Percentiles rank a stretch among this genome's conserved stretches.
Conservation (phyloP, 2,113 vertebrate species). For the Phasianus colchicus region DNA sequence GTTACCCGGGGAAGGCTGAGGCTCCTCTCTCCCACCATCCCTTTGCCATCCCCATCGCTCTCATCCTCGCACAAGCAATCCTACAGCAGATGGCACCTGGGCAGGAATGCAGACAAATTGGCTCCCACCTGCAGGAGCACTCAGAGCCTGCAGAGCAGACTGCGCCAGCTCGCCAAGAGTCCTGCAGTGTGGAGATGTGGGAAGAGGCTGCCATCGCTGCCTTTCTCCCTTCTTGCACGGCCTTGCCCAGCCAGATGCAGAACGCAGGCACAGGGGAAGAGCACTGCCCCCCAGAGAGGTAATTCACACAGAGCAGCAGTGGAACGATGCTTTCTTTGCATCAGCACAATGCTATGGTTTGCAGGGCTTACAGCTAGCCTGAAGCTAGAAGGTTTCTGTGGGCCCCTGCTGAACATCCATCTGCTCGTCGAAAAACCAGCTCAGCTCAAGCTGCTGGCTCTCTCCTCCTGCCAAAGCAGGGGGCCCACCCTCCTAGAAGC, state of each 20-base stretch:
- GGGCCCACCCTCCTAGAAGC: neutral
- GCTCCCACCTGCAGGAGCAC: slow-evolving; percentile 47
- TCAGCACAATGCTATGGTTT: neutral
- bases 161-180: neutral
- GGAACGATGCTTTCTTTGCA: neutral
- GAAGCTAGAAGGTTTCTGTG: neutral
- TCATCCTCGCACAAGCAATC: slow-evolving; percentile 1
- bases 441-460: slow-evolving; percentile 13
- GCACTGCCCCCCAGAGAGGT: rapidly evolving
- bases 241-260: neutral
- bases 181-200: neutral
- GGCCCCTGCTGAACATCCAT: slow-evolving; percentile 51
- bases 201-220: neutral
- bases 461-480: slow-evolving; percentile 6
- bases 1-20: neutral
- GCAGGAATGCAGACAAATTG: slow-evolving; percentile 56
- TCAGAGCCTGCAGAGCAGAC: slow-evolving; percentile 5
- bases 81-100: slow-evolving; percentile 49
- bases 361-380: neutral
- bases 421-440: neutral
- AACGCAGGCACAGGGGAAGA: neutral
- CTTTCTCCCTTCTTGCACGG: neutral
- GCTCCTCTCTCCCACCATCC: neutral
- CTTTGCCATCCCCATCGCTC: neutral
- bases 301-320: neutral